Base-by-base conservation (phyloP, 2,113 vertebrate species). In the Perca schrenkii region DNA sequence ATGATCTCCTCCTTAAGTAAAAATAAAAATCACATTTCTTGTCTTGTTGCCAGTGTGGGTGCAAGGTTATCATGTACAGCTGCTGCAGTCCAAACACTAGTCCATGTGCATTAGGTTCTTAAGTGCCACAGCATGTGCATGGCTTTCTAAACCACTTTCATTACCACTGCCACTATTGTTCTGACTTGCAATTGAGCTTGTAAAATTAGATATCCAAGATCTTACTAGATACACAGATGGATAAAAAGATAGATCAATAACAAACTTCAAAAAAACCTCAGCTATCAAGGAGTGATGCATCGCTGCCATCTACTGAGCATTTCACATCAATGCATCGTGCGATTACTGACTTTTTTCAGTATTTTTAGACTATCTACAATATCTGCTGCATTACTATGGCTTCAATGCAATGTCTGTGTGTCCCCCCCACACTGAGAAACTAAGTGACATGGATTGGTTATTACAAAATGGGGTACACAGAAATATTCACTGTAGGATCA, bases 271-370 rank as follows among this genome's bases (percentile, higher is more conserved):
- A 4, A 34, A 65, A 25, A 31, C 3, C 19, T 67, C 34, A 61
- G 11, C 6, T 11, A 8, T 63, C 7, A 67, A 83, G 76, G 76
- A 13, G 12, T 79, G 53, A 40, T 60, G 43, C 31, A 57, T 62
- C 6, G 79, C 77, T 88, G 85, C 86, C 88, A 85, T n/a, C 91
- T 91, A 28, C 28, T 83, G 89, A 1, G 19, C 56, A 2, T 31
- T 22, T 11, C 46, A 22, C n/a, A 10, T 31, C 22, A 36, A 2
- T 74, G 31, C 43, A 49, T 56, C 21, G 19, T 6, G 36, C n/a
- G 12, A 56, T n/a, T 8, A 14, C n/a, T 28, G 4, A 31, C 5
- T 56, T 25, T 11, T 13, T 72, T 19, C 25, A 60, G 56, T 14
- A 31, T 21, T 47, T 60, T 17, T 6, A 25, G 21, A 11, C 19